These are phyloP conservation scores for Sander vitreus DNA, from an alignment of 2,113 vertebrate genomes.

Conservation along the genomic window DNA sequence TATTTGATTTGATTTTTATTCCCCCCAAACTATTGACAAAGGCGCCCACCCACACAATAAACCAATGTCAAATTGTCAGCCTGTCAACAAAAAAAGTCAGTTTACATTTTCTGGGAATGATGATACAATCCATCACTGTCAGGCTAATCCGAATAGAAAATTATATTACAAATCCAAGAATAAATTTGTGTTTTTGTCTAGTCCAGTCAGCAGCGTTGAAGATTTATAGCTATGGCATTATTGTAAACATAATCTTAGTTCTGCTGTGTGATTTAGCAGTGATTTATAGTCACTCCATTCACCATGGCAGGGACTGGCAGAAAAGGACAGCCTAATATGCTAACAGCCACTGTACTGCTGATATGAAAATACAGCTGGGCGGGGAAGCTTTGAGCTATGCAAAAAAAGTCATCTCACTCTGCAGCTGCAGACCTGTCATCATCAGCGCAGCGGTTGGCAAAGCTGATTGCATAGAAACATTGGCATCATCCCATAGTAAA, in stretches of 20 bases:
- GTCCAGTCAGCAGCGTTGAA: slow-evolving; percentile 74
- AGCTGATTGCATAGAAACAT: slow-evolving; percentile 58
- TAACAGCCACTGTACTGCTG: slow-evolving; percentile 54
- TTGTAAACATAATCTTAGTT: slow-evolving; percentile 83
- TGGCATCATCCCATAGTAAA: slow-evolving; percentile 35
- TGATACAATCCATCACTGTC: slow-evolving; percentile 82
- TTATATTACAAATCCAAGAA: slow-evolving; percentile 73
- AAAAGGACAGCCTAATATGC: slow-evolving; percentile 71
- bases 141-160: slow-evolving; percentile 75
- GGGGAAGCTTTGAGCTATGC: slow-evolving; percentile 33
- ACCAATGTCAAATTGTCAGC: slow-evolving; percentile 64
- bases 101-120: slow-evolving; percentile 74
- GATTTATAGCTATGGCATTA: slow-evolving; percentile 82
- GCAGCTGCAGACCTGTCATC: slow-evolving; percentile 57
- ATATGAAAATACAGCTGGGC: slow-evolving; percentile 58
- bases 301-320: slow-evolving; percentile 55
- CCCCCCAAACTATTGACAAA: slow-evolving; percentile 40
- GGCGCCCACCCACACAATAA: slow-evolving; percentile 69
- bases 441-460: slow-evolving; percentile 18
- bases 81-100: slow-evolving; percentile 71
- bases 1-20: slow-evolving; percentile 56
- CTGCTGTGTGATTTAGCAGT: slow-evolving; percentile 72
- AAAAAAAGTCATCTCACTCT: slow-evolving; percentile 35
- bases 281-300: slow-evolving; percentile 82
- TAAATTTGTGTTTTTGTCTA: slow-evolving; percentile 66